Conservation (phyloP, 92 coral and sea anemone genomes). For the Ricordea florida region DNA sequence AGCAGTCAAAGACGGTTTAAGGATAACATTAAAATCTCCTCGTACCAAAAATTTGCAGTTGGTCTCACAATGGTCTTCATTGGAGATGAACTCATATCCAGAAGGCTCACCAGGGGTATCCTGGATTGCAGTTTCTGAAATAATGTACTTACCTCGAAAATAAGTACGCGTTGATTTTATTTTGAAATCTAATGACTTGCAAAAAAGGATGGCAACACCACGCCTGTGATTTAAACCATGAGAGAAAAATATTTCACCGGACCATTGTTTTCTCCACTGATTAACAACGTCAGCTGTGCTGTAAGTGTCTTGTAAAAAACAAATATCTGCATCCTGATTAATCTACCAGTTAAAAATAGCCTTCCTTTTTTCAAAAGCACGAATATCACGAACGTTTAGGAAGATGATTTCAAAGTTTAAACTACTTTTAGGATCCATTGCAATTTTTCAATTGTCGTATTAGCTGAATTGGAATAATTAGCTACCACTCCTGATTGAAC, state of each 20-base stretch:
- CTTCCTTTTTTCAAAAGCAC: constrained; percentile 39
- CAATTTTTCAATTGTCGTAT: too few species aligned
- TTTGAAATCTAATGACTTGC: constrained; percentile 20
- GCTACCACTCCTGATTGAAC: too few species aligned
- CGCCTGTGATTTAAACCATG: constrained; percentile 64
- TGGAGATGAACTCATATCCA: too few species aligned
- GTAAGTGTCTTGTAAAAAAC: constrained; percentile 61
- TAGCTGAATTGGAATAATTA: too few species aligned
- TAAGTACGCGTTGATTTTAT: too few species aligned
- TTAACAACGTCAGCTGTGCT: constrained; percentile 28
- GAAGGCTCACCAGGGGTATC: too few species aligned
- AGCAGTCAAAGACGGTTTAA: constrained; percentile 22
- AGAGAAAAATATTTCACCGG: constrained; percentile 34
- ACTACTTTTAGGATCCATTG: too few species aligned
- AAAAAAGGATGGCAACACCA: constrained; percentile 15
- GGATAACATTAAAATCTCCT: constrained; percentile 19
- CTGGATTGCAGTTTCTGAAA: too few species aligned
- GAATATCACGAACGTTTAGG: constrained; percentile 26
- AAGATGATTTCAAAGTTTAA: too few species aligned
- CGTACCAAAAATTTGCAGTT: constrained; percentile 11
- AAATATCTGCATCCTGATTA: constrained; percentile 27
- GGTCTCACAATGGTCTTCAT: neutral
- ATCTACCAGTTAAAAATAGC: constrained; percentile 38
- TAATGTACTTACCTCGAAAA: too few species aligned
- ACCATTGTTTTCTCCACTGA: constrained; percentile 48